Base-by-base conservation (phyloP, 2,888 invertebrate species). In the Zhuqinia jingwanae region DNA sequence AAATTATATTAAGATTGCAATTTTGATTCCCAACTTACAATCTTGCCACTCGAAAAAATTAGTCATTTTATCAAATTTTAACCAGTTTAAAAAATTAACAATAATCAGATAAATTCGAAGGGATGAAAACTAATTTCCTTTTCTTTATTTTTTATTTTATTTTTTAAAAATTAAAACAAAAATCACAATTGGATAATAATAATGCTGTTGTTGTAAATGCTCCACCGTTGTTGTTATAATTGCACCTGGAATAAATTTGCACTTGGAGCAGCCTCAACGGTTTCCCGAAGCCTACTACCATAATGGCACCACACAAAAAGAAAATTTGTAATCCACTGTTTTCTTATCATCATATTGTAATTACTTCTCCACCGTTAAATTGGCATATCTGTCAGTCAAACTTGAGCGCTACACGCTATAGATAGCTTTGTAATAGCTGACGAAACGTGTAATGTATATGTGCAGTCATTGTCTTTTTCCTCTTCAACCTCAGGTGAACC, bases 41-140 rank as follows among this genome's bases (percentile, higher is more conserved):
- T 90, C 90, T 3, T 83, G 86, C 89, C 89, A 89, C 6, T 85
- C 70, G 45, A 90, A 90, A n/a, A 79, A 70, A 83, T 89, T 83
- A 0, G 30, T 50, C 83, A 83, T 83, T 76, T 30, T 58, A 25
- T 6, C 17, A 10, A 45, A 58, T 15, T 17, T 20, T 45, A n/a
- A n/a, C n/a, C n/a, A n/a, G n/a, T n/a, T n/a, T n/a, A n/a, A n/a
- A n/a, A n/a, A n/a, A n/a, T n/a, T n/a, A n/a, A n/a, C n/a, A n/a
- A n/a, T n/a, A n/a, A n/a, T n/a, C n/a, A n/a, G n/a, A n/a, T n/a
- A n/a, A n/a, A n/a, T n/a, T n/a, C n/a, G n/a, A n/a, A n/a, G n/a
- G n/a, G n/a, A n/a, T n/a, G n/a, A n/a, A n/a, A n/a, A n/a, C n/a
- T n/a, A n/a, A n/a, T n/a, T n/a, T n/a, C n/a, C n/a, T n/a, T n/a